Base-by-base conservation (phyloP, 2,888 invertebrate species). In the Polydesmus complanatus region DNA sequence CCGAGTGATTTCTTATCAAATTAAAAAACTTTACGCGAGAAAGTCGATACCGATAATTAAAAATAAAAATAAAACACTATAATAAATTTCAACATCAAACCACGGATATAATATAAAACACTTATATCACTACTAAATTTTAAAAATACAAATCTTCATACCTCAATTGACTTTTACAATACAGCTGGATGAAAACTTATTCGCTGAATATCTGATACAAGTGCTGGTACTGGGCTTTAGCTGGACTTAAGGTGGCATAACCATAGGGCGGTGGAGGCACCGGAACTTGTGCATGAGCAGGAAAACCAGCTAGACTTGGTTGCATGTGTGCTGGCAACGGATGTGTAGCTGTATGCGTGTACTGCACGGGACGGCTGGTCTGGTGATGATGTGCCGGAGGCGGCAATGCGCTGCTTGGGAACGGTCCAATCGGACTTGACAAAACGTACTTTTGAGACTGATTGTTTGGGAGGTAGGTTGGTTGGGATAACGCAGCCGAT, bases 351-450 rank as follows among this genome's bases (percentile, higher is more conserved):
- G 68, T 67, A 26, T 68, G 81, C 79, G 72, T 82, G 73, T 68
- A 82, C 78, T 58, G 81, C 81, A 72, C 68, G 56, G 73, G 70
- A 25, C 84, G 76, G 58, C 86, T 86, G 69, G 83, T 83, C 68
- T 84, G 83, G 77, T 88, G 87, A 77, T 88, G 87, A 75, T 88
- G 90, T 22, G 90, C 89, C 56, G 86, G 85, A 11, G 90, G 89
- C 55, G 88, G 89, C 50, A 88, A 75, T 64, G 80, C 81, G 67
- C 82, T 79, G 49, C 74, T 70, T 23, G 74, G 67, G 65, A 73
- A 73, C 19, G 78, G 77, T n/a, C 65, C 60, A 66, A 79, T 77
- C 69, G 79, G 79, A 2, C 60, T 56, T 1, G 72, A 72, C 23
- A 74, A 66, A 19, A 73, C 67, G 65, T 72, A 73, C 65, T 73